phyloP scores from a whole-genome alignment of 2,113 vertebrate genomes.

The Podarcis muralis region DNA sequence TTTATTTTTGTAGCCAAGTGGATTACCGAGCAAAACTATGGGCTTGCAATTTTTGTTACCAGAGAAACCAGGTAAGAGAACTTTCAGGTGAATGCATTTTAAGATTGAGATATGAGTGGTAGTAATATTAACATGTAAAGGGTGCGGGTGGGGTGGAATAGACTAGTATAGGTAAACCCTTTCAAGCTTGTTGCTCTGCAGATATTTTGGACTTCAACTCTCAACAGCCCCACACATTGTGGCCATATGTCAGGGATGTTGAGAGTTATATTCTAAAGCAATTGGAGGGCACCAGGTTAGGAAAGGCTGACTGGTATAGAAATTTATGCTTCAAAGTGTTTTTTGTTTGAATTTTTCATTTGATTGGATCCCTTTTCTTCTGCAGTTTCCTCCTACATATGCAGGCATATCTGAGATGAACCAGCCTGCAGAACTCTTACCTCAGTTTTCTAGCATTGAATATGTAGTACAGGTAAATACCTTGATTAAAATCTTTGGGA shows the following conservation, averaged over 20 bases:
- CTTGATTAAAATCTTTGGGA: background rate
- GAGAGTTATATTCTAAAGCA: no score
- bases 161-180: background rate
- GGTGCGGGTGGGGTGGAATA: background rate
- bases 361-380: conserved; percentile 38
- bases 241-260: no score
- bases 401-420: conserved; percentile 97
- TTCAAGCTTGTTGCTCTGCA: no score
- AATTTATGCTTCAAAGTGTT: background rate
- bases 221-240: no score
- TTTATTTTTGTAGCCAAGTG: conserved; percentile 86
- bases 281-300: no score
- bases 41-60: conserved; percentile 99
- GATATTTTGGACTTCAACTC: no score
- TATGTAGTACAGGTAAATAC: conserved; percentile 94
- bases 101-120: background rate
- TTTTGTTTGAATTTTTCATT: conserved; percentile 7
- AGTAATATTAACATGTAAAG: background rate
- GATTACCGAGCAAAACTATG: conserved; percentile 98
- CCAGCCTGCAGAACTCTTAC: conserved; percentile 95
- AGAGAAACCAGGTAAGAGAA: conserved; percentile 93
- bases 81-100: background rate
- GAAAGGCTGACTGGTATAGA: background rate
- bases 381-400: conserved; percentile 95
- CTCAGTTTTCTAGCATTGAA: conserved; percentile 98